Evolutionary conservation across 1,140 invertebrate species (phyloP), one percentile per base, ranked within the genome.

Genomic region (Drosophila arawakana): DNA sequence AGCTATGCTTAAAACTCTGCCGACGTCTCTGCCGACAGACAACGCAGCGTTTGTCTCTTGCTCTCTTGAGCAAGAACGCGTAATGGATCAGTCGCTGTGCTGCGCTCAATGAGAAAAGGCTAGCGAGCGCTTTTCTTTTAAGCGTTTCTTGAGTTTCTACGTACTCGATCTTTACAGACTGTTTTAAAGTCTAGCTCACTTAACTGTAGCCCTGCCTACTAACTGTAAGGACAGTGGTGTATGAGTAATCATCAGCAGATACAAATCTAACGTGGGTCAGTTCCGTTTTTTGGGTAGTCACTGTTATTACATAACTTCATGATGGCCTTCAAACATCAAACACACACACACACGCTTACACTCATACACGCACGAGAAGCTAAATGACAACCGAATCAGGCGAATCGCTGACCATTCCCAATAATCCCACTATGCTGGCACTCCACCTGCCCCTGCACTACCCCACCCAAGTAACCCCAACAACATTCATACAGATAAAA

Each of bases 251-350:
- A 88, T 79, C 74, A 73, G 70, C 39, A 88, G 84, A 89, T 88
- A 88, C 78, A 88, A 89, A 88, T 88, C 83, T 83, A 88, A 83
- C 83, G 77, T 89, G 78, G 78, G 80, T 79, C 83, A 88, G 79
- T 77, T 82, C 66, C 46, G 57, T 68, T 76, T 76, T 78, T 76
- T 71, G 72, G 65, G 68, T 62, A 25, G 59, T 50, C 69, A 71
- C 81, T 85, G 58, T 84, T 62, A 85, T 88, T 86, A 86, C 75
- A 86, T 88, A 86, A 86, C 82, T 65, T 70, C 37, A 77, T 60
- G 58, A 65, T 77, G 76, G 76, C 82, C 79, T 86, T 79, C 78
- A 68, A 46, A 63, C 25, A 77, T 60, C 18, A 76, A 5, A 21
- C 47, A 49, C 47, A 70, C 67, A 30, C 25, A 30, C 25, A 30